Percentiles rank a stretch among this genome's conserved stretches.
phyloP scores from a whole-genome alignment of 1,140 invertebrate genomes.

The Panulirus ornatus region DNA sequence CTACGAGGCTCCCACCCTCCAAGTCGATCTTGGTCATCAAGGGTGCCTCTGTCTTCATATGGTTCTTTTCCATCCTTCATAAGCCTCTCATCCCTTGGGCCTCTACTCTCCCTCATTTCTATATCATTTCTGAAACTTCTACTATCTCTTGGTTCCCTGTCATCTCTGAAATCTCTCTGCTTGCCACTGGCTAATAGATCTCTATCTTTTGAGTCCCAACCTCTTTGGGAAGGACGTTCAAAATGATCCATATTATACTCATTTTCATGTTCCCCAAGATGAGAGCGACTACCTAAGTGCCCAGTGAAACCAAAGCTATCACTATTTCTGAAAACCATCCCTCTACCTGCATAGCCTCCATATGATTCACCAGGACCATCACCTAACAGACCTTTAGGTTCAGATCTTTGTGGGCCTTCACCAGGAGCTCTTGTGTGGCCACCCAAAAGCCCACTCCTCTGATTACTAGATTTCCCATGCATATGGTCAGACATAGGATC shows the following conservation, averaged over 20 bases:
- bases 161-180: constrained; percentile 11
- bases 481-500: not conserved
- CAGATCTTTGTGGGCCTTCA: not conserved
- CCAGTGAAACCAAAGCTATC: constrained; percentile 18
- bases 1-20: constrained; percentile 19
- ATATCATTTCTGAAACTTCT: constrained; percentile 35
- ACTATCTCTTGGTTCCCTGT: constrained; percentile 16
- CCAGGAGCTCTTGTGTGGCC: constrained; percentile 13
- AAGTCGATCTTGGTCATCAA: not conserved
- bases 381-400: constrained; percentile 34
- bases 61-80: not conserved
- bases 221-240: constrained; percentile 12
- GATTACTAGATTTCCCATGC: not conserved
- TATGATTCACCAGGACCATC: constrained; percentile 42
- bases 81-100: not conserved
- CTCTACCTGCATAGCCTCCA: constrained; percentile 27
- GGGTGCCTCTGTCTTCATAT: constrained; percentile 29
- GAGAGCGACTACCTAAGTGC: not conserved
- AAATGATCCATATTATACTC: not conserved
- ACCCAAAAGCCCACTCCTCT: not conserved
- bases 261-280: constrained; percentile 21
- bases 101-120: constrained; percentile 1
- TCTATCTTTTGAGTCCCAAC: constrained; percentile 22
- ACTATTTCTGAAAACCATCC: constrained; percentile 20
- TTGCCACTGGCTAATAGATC: not conserved